Conservation (phyloP, 2,888 invertebrate species). For the Pammene fasciana region DNA sequence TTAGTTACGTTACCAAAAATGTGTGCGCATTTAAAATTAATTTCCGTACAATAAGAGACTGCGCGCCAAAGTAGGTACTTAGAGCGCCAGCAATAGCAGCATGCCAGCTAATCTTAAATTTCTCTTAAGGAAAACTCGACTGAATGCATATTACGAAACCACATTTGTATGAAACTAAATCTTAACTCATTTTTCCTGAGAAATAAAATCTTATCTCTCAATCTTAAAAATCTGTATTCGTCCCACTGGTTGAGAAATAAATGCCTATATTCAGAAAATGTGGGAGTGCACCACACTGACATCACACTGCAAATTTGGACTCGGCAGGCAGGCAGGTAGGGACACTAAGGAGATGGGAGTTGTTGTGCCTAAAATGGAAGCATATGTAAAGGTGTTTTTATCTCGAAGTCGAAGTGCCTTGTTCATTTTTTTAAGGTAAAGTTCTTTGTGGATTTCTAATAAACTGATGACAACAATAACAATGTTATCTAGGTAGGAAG, state of each 20-base stretch:
- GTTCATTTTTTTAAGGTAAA: too few species aligned
- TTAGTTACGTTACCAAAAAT: neutral
- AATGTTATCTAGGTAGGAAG: slow-evolving; percentile 30
- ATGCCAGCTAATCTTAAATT: slow-evolving; percentile 13
- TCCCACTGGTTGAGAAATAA: too few species aligned
- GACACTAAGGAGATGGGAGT: too few species aligned
- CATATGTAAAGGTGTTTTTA: too few species aligned
- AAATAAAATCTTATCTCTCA: neutral
- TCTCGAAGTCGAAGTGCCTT: too few species aligned
- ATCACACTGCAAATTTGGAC: too few species aligned
- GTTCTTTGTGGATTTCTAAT: too few species aligned
- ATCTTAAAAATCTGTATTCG: too few species aligned
- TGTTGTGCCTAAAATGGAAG: too few species aligned
- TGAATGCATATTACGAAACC: slow-evolving; percentile 22
- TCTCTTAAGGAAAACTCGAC: slow-evolving; percentile 7
- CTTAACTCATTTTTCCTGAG: neutral
- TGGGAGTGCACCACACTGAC: too few species aligned
- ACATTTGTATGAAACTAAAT: slow-evolving; percentile 14
- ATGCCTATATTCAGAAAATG: too few species aligned
- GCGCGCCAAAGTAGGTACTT: slow-evolving; percentile 3
- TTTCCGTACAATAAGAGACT: slow-evolving; percentile 10
- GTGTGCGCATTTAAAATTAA: slow-evolving; percentile 19
- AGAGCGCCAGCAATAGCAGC: slow-evolving; percentile 2
- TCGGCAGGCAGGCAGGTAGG: too few species aligned
- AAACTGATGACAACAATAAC: slow-evolving; percentile 1